phyloP scores from a whole-genome alignment of 2,888 invertebrate species.

The Diaprepes abbreviatus region DNA sequence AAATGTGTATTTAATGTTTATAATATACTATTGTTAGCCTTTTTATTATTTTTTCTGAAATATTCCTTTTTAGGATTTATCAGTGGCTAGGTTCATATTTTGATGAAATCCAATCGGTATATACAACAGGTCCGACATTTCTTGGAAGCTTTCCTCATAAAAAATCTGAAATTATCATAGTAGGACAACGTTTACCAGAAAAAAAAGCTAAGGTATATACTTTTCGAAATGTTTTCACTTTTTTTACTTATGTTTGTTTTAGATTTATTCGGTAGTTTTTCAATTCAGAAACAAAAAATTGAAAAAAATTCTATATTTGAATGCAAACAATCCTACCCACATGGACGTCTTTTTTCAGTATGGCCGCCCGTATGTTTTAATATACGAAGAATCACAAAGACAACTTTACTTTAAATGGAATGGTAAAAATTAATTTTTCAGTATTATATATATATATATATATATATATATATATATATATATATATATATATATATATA shows the following conservation, averaged over 20 bases:
- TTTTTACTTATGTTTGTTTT: constrained; percentile 37
- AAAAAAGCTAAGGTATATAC: constrained; percentile 25
- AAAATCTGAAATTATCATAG: constrained; percentile 56
- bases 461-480: background rate
- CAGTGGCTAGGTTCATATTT: constrained; percentile 60
- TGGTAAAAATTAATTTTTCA: constrained; percentile 51
- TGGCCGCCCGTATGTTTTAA: constrained; percentile 52
- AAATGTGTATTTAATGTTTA: too few species aligned
- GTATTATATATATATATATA: constrained; percentile 22
- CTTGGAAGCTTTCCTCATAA: constrained; percentile 55
- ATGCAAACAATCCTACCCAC: constrained; percentile 45
- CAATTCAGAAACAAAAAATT: constrained; percentile 55
- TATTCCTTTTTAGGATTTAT: constrained; percentile 58
- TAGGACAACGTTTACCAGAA: constrained; percentile 51
- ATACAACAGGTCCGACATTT: constrained; percentile 50
- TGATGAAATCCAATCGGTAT: constrained; percentile 56
- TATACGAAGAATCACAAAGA: constrained; percentile 50
- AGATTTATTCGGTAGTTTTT: constrained; percentile 55
- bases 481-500: background rate
- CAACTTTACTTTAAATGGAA: constrained; percentile 56
- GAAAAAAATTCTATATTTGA: constrained; percentile 56
- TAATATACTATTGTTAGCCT: too few species aligned
- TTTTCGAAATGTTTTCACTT: background rate
- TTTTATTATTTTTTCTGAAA: too few species aligned
- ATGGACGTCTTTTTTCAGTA: constrained; percentile 51